phyloP scores from a whole-genome alignment of 2,113 vertebrate species.

The Ibidorhyncha struthersii region DNA sequence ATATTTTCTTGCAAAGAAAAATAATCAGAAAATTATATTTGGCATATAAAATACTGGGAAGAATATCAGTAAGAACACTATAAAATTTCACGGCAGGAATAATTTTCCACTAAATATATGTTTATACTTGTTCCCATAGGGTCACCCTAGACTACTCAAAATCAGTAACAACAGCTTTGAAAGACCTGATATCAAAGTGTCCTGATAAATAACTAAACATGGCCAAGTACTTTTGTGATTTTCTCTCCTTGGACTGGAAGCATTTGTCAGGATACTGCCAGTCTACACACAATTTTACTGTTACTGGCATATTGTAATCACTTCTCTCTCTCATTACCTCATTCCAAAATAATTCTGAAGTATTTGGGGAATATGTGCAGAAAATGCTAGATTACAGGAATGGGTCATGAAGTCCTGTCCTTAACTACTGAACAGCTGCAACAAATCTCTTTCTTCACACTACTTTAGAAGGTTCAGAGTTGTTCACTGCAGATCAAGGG shows the following conservation, averaged over 20 bases:
- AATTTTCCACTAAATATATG: not conserved
- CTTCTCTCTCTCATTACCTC: not conserved
- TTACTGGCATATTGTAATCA: not conserved
- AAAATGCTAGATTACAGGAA: not conserved
- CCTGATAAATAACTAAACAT: not conserved
- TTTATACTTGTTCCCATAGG: not conserved
- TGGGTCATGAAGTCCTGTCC: not conserved
- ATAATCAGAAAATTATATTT: not conserved
- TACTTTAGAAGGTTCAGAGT: not conserved
- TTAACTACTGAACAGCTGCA: not conserved
- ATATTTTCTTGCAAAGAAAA: not conserved
- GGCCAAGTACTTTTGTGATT: not conserved
- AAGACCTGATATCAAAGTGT: not conserved
- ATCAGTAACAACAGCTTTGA: not conserved
- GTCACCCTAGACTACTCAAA: not conserved
- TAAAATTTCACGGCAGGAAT: conserved; percentile 7
- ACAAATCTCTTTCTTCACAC: not conserved
- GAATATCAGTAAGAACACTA: not conserved
- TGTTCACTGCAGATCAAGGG: not conserved
- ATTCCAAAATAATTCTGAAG: not conserved
- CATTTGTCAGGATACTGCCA: fast-evolving
- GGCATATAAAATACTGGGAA: not conserved
- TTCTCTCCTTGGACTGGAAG: not conserved
- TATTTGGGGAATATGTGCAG: not conserved
- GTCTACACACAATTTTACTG: not conserved